A percentile compares a stretch with the other conserved stretches of the same genome.
phyloP scores from a whole-genome alignment of 2,888 invertebrate genomes.

The Prosopocoilus inquinatus region DNA sequence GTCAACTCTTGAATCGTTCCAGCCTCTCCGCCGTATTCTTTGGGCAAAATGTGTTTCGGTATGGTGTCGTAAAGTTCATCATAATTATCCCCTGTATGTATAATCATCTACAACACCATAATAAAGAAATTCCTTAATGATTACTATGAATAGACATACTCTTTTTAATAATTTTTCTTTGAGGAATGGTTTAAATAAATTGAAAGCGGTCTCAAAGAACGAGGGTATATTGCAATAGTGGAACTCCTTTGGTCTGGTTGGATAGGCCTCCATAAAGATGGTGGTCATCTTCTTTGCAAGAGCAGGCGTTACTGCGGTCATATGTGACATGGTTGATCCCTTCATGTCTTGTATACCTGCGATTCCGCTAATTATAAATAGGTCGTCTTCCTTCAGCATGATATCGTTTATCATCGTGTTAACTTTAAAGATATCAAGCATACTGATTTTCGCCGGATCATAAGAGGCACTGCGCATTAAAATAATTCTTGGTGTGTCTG shows the following conservation, averaged over 20 bases:
- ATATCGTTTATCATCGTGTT: constrained; percentile 59
- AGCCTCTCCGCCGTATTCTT: constrained; percentile 65
- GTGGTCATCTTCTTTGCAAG: constrained; percentile 56
- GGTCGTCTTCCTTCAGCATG: constrained; percentile 60
- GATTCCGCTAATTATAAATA: constrained; percentile 55
- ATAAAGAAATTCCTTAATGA: not conserved
- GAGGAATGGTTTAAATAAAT: constrained; percentile 59
- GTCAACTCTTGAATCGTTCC: constrained; percentile 55
- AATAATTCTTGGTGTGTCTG: constrained; percentile 40
- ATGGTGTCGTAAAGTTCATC: constrained; percentile 59
- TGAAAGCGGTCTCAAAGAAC: constrained; percentile 59
- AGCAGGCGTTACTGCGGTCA: constrained; percentile 54
- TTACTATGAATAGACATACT: constrained; percentile 47
- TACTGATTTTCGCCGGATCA: constrained; percentile 27
- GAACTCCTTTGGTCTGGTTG: constrained; percentile 58
- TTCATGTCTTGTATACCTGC: constrained; percentile 58
- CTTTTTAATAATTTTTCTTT: constrained; percentile 61
- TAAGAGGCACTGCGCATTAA: constrained; percentile 39
- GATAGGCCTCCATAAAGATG: constrained; percentile 58
- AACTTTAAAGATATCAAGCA: constrained; percentile 49
- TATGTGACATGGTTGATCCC: constrained; percentile 55
- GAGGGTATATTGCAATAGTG: constrained; percentile 60
- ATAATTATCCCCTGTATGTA: constrained; percentile 52
- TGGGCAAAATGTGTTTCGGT: constrained; percentile 59
- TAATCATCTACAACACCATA: constrained; percentile 51